Base-by-base conservation (phyloP, 2,113 vertebrate genomes). In the Orthochromis indermauri region DNA sequence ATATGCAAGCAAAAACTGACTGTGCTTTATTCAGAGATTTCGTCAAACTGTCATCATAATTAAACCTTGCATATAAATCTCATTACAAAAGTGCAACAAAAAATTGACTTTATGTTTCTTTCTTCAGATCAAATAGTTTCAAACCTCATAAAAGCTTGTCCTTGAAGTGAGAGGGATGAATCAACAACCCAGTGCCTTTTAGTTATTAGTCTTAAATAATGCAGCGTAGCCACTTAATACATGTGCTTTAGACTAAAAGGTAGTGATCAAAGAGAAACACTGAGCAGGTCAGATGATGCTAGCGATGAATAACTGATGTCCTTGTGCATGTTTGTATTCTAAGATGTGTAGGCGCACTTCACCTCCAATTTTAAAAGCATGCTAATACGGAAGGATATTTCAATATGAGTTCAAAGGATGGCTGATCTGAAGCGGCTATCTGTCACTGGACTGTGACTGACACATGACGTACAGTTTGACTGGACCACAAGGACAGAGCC, bases 401-500 rank as follows among this genome's bases (percentile, higher is more conserved):
- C 81, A 83, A 68, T 82, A 54, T 79, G 53, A 8, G 84, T 91
- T 92, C 57, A 85, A 93, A 71, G 93, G 86, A 93, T 91, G 92
- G 84, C 88, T 91, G 89, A 90, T 88, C 87, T 83, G 85, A 89
- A 87, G 84, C 73, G 24, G 83, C 84, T 11, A 92, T 94, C 82
- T 49, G 83, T 94, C 94, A 90, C 45, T n/a, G 82, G 59, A 73
- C 89, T 90, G 78, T 89, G 90, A 91, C 85, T 37, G 91, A 89
- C 90, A 88, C 54, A 79, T 54, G 88, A 90, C 83, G 92, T 83
- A 83, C 76, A 4, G 47, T 84, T 85, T 92, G 89, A 95, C 87
- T 88, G 90, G 86, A 93, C 76, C 9, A 66, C 91, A 94, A 95
- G 90, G 93, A 92, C 91, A 90, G 37, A 47, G 73, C 37, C 33